Conservation (phyloP, 2,888 invertebrate species). For the Tetragonula carbonaria region DNA sequence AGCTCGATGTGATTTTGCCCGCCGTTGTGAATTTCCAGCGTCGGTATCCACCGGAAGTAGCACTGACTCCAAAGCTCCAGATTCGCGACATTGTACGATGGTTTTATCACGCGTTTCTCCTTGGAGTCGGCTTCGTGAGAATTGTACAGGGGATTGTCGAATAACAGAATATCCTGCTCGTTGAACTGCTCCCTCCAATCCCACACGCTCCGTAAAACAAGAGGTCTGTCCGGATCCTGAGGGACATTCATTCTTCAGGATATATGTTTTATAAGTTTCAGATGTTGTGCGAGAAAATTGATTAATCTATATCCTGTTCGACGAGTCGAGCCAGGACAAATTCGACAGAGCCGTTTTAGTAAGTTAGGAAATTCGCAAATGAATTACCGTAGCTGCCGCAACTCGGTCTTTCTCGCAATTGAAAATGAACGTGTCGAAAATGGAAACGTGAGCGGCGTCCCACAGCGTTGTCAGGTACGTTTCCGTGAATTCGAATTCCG, state of each 20-base stretch:
- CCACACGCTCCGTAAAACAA: slow-evolving; percentile 92
- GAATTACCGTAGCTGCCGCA: slow-evolving; percentile 87
- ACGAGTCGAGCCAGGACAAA: not conserved
- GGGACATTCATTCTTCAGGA: slow-evolving; percentile 27
- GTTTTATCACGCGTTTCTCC: slow-evolving; percentile 81
- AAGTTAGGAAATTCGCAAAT: not conserved
- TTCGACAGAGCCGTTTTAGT: not conserved
- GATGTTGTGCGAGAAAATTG: not conserved
- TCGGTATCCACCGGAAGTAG: slow-evolving; percentile 95
- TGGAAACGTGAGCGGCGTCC: slow-evolving; percentile 94
- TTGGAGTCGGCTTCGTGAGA: slow-evolving; percentile 31
- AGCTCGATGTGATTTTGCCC: slow-evolving; percentile 87
- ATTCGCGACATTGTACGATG: slow-evolving; percentile 85
- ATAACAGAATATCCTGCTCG: slow-evolving; percentile 91
- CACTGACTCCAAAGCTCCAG: slow-evolving; percentile 94
- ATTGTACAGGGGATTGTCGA: slow-evolving; percentile 93
- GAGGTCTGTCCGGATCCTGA: slow-evolving; percentile 84
- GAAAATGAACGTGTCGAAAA: slow-evolving; percentile 97
- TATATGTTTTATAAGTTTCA: not conserved
- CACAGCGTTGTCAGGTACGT: slow-evolving; percentile 96
- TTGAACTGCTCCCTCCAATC: slow-evolving; percentile 95
- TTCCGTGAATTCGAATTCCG: slow-evolving; percentile 96
- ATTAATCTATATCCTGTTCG: not conserved
- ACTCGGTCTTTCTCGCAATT: slow-evolving; percentile 92
- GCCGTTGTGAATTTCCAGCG: slow-evolving; percentile 91